Percentiles rank a stretch among this genome's conserved stretches.
phyloP scores from a whole-genome alignment of 2,888 invertebrate species.

The Glaucopsyche alexis region DNA sequence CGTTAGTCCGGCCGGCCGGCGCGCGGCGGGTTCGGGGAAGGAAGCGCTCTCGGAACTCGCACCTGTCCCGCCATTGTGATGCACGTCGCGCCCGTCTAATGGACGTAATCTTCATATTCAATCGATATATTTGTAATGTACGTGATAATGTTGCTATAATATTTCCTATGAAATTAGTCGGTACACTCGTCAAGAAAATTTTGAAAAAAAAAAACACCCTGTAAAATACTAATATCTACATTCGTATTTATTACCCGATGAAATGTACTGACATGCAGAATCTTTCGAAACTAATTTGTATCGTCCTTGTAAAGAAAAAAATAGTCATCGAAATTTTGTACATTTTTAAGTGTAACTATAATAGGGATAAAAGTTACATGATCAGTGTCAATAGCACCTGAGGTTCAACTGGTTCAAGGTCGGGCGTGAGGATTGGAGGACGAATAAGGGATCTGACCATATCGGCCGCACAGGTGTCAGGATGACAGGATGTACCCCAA shows the following conservation, averaged over 20 bases:
- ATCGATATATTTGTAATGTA: slow-evolving; percentile 33
- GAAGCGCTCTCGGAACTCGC: slow-evolving; percentile 60
- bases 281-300: too few species aligned
- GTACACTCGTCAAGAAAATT: slow-evolving; percentile 12
- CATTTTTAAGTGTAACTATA: too few species aligned
- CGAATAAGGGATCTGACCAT: slow-evolving; percentile 8
- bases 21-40: slow-evolving; percentile 56
- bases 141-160: slow-evolving; percentile 25
- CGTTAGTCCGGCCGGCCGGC: slow-evolving; percentile 40
- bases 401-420: slow-evolving; percentile 28
- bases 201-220: too few species aligned
- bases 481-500: slow-evolving; percentile 14
- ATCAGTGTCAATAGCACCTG: slow-evolving; percentile 5
- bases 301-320: too few species aligned
- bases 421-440: background rate
- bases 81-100: slow-evolving; percentile 39
- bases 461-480: slow-evolving; percentile 19
- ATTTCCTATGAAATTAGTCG: slow-evolving; percentile 27
- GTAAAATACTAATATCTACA: too few species aligned
- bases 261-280: too few species aligned
- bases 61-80: slow-evolving; percentile 45
- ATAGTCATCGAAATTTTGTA: too few species aligned
- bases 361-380: background rate
- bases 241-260: too few species aligned
- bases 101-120: slow-evolving; percentile 36